These are phyloP conservation scores for Drosophila prolongata DNA, from an alignment of 2,888 invertebrate species.

Conservation along the genomic window DNA sequence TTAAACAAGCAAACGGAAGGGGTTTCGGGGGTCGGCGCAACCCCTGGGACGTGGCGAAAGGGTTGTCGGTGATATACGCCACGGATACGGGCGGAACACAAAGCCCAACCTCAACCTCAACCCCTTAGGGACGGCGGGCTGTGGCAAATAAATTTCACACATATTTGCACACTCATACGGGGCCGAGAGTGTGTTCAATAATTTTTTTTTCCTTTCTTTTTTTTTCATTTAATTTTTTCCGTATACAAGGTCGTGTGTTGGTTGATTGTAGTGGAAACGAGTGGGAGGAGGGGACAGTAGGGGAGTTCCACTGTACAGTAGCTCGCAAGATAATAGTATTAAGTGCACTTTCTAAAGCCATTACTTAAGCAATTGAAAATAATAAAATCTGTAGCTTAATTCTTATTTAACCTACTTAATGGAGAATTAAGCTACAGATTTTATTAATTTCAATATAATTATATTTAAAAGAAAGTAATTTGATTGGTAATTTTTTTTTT, in stretches of 20 bases:
- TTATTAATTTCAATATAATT: too few relatives aligned
- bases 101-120: not conserved
- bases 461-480: too few relatives aligned
- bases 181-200: slow-evolving; percentile 54
- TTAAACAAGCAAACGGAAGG: slow-evolving; percentile 68
- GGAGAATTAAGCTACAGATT: too few relatives aligned
- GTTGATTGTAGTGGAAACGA: slow-evolving; percentile 70
- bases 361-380: too few relatives aligned
- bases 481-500: too few relatives aligned
- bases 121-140: slow-evolving; percentile 24
- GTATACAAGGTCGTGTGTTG: slow-evolving; percentile 65
- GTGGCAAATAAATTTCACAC: slow-evolving; percentile 77
- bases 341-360: too few relatives aligned
- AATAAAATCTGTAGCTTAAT: too few relatives aligned
- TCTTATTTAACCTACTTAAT: too few relatives aligned
- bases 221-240: not conserved
- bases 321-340: not conserved
- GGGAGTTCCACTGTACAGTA: not conserved
- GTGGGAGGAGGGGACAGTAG: not conserved
- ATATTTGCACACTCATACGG: slow-evolving; percentile 71
- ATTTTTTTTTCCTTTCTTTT: slow-evolving; percentile 35
- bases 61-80: slow-evolving; percentile 42
- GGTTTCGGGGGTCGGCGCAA: slow-evolving; percentile 54
- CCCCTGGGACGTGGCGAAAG: slow-evolving; percentile 54
- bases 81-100: slow-evolving; percentile 18